Evolutionary conservation across 1,140 invertebrate species (phyloP).

Genomic region (Cherax quadricarinatus): DNA sequence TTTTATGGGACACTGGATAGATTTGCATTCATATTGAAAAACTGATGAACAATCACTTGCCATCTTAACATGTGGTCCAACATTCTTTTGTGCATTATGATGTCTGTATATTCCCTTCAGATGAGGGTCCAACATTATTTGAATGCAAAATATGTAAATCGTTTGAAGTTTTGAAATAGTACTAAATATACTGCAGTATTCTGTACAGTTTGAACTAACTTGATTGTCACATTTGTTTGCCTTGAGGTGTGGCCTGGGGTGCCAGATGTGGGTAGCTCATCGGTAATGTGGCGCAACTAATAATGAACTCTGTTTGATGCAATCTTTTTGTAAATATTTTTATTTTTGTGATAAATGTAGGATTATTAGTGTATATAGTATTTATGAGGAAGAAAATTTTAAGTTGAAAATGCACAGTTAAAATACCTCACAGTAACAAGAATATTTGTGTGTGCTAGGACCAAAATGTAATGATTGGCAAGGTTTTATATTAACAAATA

Average conservation of each 20-base stretch:
- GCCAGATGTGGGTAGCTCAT: not conserved
- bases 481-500: not conserved
- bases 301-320: not conserved
- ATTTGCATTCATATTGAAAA: too few relatives aligned
- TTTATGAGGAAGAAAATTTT: not conserved
- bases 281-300: not conserved
- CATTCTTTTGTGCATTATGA: too few relatives aligned
- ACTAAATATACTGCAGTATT: not conserved
- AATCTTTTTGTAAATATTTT: not conserved
- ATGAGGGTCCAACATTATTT: not conserved
- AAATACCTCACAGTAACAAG: not conserved
- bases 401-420: not conserved
- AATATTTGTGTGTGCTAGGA: not conserved
- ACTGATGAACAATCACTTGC: too few relatives aligned
- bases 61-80: too few relatives aligned
- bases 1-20: too few relatives aligned
- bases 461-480: not conserved
- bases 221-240: not conserved
- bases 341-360: conserved; percentile 7
- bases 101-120: not conserved
- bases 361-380: not conserved
- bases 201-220: not conserved
- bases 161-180: not conserved
- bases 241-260: not conserved
- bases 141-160: not conserved